Conservation (phyloP, 2,797 vertebrate species). For the Xiphophorus birchmanni region DNA sequence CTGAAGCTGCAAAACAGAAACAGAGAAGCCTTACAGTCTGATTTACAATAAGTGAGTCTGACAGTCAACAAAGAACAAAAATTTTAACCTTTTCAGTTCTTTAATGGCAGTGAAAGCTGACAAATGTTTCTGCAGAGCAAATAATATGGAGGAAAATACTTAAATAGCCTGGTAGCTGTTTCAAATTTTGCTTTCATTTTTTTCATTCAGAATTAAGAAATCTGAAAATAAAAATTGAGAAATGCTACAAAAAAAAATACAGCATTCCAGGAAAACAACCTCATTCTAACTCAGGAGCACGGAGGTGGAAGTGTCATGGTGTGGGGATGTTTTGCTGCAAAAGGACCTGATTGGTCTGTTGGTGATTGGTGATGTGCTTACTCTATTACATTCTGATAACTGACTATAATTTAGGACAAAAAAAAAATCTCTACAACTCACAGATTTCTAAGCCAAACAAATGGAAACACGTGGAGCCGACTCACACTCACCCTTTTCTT, state of each 20-base stretch:
- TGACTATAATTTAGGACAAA: not conserved
- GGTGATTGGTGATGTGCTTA: too few species aligned
- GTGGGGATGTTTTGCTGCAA: not conserved
- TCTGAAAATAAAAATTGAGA: not conserved
- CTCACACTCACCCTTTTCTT: conserved; percentile 90
- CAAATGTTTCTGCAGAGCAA: not conserved
- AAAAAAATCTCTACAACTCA: not conserved
- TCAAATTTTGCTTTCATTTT: not conserved
- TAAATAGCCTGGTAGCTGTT: not conserved
- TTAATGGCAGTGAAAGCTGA: not conserved
- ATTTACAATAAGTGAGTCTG: not conserved
- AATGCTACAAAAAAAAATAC: not conserved
- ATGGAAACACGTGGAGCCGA: not conserved
- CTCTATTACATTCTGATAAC: too few species aligned
- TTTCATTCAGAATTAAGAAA: not conserved
- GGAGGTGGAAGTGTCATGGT: not conserved
- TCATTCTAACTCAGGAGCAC: not conserved
- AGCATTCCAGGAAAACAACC: not conserved
- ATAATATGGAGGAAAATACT: not conserved
- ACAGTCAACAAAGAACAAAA: not conserved
- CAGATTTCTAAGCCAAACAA: not conserved
- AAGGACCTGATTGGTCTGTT: not conserved
- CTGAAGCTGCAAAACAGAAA: conserved; percentile 73
- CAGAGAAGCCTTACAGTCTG: not conserved
- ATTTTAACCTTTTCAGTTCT: not conserved